A percentile compares a stretch with the other conserved stretches of the same genome.
phyloP scores from a whole-genome alignment of 2,113 vertebrate genomes.

The Corapipo altera region DNA sequence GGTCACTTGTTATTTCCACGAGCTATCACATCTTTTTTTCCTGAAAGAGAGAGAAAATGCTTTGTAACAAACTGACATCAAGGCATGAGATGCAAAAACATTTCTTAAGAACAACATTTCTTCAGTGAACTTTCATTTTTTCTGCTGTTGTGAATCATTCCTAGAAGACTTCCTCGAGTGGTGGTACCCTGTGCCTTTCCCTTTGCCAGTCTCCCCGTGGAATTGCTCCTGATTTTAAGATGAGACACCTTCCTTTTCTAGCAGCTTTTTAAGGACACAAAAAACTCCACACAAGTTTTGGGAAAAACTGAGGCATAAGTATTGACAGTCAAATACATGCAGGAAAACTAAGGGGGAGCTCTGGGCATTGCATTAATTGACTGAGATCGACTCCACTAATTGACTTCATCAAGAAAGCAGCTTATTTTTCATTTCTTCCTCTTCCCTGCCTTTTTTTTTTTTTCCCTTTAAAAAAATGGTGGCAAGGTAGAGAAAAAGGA shows the following conservation, averaged over 20 bases:
- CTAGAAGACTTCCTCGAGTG: neutral
- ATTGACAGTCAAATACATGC: neutral
- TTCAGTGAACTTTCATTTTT: neutral
- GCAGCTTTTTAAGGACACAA: neutral
- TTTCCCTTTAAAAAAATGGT: neutral
- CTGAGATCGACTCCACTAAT: neutral
- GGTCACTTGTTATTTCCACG: neutral
- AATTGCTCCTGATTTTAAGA: neutral
- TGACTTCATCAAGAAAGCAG: neutral
- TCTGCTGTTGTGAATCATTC: neutral
- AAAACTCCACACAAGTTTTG: neutral
- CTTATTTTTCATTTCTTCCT: neutral
- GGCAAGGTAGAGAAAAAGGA: neutral
- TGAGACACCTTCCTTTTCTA: neutral
- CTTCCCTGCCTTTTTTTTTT: fast-evolving
- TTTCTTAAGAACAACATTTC: neutral
- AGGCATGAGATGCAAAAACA: neutral
- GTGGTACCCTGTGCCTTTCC: neutral
- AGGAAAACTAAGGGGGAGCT: neutral
- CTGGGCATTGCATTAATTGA: neutral
- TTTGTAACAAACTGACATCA: neutral
- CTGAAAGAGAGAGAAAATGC: constrained; percentile 5
- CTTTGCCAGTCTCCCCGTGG: neutral
- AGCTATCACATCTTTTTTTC: neutral
- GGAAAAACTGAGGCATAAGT: neutral